Conservation (phyloP, 92 coral and sea anemone species). For the Porites cylindrica region DNA sequence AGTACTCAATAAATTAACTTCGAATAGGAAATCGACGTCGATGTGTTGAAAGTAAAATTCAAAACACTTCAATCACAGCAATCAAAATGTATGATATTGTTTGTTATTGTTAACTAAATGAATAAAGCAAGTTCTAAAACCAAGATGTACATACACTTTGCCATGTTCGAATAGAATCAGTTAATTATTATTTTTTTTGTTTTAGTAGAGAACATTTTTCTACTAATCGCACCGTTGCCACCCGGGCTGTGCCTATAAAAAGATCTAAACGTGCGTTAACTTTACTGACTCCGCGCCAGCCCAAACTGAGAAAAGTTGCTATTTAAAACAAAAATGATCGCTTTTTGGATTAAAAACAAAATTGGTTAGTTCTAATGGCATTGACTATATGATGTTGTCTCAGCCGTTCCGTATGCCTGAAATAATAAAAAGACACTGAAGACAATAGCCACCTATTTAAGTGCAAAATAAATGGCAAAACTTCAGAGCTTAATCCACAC, state of each 20-base stretch:
- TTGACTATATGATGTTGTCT: constrained; percentile 6
- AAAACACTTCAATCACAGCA: not conserved
- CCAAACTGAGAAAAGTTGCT: not conserved
- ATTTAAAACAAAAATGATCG: constrained; percentile 15
- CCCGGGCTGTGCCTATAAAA: not conserved
- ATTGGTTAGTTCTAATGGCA: constrained; percentile 5
- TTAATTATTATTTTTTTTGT: not conserved
- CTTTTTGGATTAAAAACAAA: constrained; percentile 10
- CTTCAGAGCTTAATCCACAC: not conserved
- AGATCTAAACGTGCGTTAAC: not conserved
- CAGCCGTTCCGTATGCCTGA: not conserved
- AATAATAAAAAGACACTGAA: not conserved
- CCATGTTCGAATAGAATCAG: not conserved
- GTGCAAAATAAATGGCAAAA: not conserved
- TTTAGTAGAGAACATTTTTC: not conserved
- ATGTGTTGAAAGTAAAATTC: not conserved
- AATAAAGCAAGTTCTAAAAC: constrained; percentile 1
- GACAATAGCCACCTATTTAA: not conserved
- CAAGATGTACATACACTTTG: not conserved
- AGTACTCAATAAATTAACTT: not conserved
- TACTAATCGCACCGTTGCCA: constrained; percentile 18
- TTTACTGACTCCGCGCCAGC: not conserved
- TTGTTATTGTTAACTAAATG: constrained; percentile 11
- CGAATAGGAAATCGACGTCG: not conserved
- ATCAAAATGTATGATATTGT: constrained; percentile 1